Evolutionary conservation across 1,140 invertebrate genomes (phyloP).

Genomic region (Magallana angulata): DNA sequence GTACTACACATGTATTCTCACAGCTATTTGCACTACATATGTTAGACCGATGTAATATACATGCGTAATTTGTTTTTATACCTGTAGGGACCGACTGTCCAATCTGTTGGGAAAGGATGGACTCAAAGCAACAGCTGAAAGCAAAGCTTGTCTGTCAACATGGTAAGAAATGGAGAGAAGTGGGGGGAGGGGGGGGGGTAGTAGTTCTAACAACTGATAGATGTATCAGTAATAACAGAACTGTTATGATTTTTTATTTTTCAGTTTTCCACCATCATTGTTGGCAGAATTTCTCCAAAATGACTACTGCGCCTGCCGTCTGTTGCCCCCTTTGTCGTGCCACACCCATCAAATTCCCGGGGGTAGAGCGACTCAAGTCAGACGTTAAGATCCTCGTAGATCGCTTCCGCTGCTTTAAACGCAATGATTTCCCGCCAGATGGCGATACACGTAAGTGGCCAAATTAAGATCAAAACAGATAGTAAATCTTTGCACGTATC

Average conservation of each 20-base stretch:
- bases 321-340: conserved; percentile 5
- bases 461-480: neutral
- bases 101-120: conserved; percentile 8
- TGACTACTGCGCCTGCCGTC: neutral
- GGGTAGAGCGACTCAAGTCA: neutral
- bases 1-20: no score
- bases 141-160: conserved; percentile 10
- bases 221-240: no score
- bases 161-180: neutral
- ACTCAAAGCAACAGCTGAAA: conserved; percentile 3
- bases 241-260: neutral
- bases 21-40: no score
- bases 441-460: neutral
- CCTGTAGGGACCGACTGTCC: neutral
- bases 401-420: neutral
- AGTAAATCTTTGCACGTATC: no score
- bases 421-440: neutral
- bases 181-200: neutral
- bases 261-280: neutral
- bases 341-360: conserved; percentile 18
- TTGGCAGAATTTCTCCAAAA: neutral
- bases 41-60: neutral
- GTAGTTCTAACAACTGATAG: no score
- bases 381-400: neutral
- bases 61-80: neutral